These are phyloP conservation scores for Micronycteris hirsuta DNA, from an alignment of 2,113 vertebrate genomes.

Conservation along the genomic window DNA sequence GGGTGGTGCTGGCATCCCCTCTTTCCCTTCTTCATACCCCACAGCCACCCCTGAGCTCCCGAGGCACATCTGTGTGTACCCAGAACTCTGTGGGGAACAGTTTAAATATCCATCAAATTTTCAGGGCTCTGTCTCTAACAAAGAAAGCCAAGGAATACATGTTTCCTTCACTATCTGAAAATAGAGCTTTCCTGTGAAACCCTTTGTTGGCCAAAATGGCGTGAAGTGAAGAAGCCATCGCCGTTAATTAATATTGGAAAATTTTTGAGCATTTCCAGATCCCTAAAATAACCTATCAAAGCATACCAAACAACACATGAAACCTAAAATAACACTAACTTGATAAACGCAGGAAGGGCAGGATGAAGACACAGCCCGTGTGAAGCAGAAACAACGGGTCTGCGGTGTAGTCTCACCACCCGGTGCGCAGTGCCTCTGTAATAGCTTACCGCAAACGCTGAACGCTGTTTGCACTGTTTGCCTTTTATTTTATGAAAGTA, in stretches of 20 bases:
- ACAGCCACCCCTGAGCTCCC: rapidly evolving
- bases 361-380: background rate
- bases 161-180: background rate
- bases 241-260: background rate
- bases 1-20: background rate
- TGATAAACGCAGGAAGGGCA: background rate
- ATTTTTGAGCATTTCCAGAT: background rate
- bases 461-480: background rate
- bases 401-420: no score
- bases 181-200: background rate
- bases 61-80: background rate
- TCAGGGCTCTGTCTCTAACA: background rate
- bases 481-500: background rate
- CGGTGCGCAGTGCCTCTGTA: background rate
- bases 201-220: background rate
- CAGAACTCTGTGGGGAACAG: background rate
- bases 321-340: background rate
- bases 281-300: background rate
- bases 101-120: background rate
- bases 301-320: background rate
- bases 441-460: background rate
- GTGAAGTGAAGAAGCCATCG: background rate
- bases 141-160: background rate
- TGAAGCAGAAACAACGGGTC: background rate
- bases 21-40: background rate